Conservation (phyloP, 1,140 invertebrate genomes). For the Bathynomus jamesi region DNA sequence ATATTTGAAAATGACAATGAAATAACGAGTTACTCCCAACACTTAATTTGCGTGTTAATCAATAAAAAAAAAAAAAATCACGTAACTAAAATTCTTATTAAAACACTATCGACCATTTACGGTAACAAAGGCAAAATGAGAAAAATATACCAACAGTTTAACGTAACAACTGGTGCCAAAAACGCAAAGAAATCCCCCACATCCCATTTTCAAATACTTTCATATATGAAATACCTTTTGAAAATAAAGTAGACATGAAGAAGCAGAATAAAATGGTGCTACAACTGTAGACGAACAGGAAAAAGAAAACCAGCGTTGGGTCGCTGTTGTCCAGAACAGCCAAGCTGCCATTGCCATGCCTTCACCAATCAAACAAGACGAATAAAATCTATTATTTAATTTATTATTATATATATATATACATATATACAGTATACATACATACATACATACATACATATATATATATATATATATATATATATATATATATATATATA, state of each 20-base stretch:
- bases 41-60: too few species aligned
- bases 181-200: too few species aligned
- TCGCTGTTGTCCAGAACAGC: slow-evolving; percentile 52
- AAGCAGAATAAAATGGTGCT: slow-evolving; percentile 58
- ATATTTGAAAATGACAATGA: too few species aligned
- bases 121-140: too few species aligned
- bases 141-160: too few species aligned
- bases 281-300: slow-evolving; percentile 52
- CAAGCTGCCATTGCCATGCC: slow-evolving; percentile 36
- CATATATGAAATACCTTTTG: too few species aligned
- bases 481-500: slow-evolving; percentile 9
- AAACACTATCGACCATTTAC: too few species aligned
- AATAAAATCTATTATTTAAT: neutral
- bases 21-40: too few species aligned
- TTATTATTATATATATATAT: slow-evolving; percentile 4
- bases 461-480: slow-evolving; percentile 3
- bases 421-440: neutral
- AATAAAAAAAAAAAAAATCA: too few species aligned
- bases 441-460: neutral
- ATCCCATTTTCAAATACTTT: too few species aligned
- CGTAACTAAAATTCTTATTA: too few species aligned
- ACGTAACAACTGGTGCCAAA: too few species aligned
- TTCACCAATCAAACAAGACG: slow-evolving; percentile 30
- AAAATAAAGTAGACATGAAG: slow-evolving; percentile 59
- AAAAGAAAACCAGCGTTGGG: slow-evolving; percentile 52